Evolutionary conservation across 2,888 invertebrate species (phyloP), one percentile per base, ranked within the genome.

Genomic region (Heliconius cydno): DNA sequence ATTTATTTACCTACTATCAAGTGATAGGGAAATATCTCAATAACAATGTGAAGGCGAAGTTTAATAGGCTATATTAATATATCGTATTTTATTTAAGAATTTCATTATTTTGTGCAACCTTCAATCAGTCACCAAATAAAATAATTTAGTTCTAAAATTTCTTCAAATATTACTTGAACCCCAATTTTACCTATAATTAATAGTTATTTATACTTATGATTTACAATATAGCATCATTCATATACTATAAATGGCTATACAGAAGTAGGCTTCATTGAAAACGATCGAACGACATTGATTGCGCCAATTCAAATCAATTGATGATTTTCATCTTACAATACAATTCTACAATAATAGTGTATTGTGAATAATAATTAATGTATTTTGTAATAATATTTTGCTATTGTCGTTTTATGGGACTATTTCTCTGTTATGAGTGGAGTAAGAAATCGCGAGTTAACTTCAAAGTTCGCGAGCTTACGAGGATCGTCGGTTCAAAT

Each of bases 301-400:
- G 57, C 15, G 34, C 19, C 73, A 73, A 73, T 73, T 73, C n/a
- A 73, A 73, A 34, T 34, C 73, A 73, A 73, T 73, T 73, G 73
- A 73, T 60, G 34, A 25, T 38, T 73, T 60, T 34, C 73, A 73
- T 60, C 9, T 7, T 46, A 70, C 19, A 70, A 25, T 25, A 46
- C 25, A 46, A 70, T 41, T 70, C n/a, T 41, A 41, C 41, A 70
- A 15, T 70, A 41, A 25, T 70, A 70, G 12, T 25, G 15, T 25
- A 41, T 15, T 41, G 41, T n/a, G 25, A 70, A 46, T 46, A 70
- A 13, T 25, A 28, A 70, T 25, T 25, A 38, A 41, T 25, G n/a
- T n/a, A 41, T 70, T 41, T 25, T 41, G 13, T 38, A 25, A 3
- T 22, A 67, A 67, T 67, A 67, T 67, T 22, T 34, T 34, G 22